A percentile compares a stretch with the other conserved stretches of the same genome.
Evolutionary conservation across 2,888 invertebrate genomes (phyloP).

Genomic region (Eurois occulta): DNA sequence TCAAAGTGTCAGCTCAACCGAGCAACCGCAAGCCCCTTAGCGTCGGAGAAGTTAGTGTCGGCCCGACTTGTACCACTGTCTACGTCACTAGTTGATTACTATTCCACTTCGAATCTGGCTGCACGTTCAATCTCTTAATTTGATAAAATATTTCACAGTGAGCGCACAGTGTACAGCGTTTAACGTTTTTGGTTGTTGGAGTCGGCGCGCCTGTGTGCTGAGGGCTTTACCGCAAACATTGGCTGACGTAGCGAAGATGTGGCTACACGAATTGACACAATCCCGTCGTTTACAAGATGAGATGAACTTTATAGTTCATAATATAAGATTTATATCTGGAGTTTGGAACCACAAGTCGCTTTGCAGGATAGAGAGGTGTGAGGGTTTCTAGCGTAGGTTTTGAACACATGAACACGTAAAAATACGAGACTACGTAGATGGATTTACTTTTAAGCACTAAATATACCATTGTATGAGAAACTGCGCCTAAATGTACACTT

Average conservation of each 20-base stretch:
- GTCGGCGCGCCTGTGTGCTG: not conserved
- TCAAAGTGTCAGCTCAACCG: constrained; percentile 73
- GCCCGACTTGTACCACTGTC: constrained; percentile 56
- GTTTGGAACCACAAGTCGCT: constrained; percentile 26
- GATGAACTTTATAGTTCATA: constrained; percentile 48
- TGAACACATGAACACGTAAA: not conserved
- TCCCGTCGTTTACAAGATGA: constrained; percentile 39
- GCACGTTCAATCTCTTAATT: constrained; percentile 58
- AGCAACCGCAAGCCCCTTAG: constrained; percentile 70
- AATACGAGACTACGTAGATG: not conserved
- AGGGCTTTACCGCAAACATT: constrained; percentile 56
- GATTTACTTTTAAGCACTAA: not conserved
- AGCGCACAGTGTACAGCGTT: constrained; percentile 56
- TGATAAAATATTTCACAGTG: constrained; percentile 51
- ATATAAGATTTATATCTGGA: constrained; percentile 26
- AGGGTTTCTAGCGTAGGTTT: not conserved
- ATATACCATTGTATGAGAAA: not conserved
- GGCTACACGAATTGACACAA: constrained; percentile 49
- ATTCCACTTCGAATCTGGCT: constrained; percentile 56
- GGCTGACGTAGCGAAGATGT: constrained; percentile 55
- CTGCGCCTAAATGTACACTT: not conserved
- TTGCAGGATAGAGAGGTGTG: not conserved
- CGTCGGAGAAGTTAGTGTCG: constrained; percentile 67
- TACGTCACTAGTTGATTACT: constrained; percentile 58
- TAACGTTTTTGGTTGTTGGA: constrained; percentile 26